Evolutionary conservation across 2,797 vertebrate species (phyloP), one percentile per base, ranked within the genome.

Genomic region (Furcifer pardalis): DNA sequence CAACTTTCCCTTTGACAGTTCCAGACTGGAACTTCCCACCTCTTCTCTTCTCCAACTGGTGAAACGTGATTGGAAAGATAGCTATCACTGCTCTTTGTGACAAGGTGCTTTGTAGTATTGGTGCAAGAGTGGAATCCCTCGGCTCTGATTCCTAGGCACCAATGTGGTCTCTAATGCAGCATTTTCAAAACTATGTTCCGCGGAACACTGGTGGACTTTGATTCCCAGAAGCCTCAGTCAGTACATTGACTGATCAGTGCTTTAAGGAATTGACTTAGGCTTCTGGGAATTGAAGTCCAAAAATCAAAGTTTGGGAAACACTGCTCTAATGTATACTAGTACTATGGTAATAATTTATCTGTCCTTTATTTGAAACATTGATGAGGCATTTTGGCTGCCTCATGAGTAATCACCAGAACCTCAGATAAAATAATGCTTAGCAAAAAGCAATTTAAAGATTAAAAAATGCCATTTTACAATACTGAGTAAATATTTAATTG

Each of bases 401-500:
- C 3, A 71, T 87, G n/a, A 25, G 87, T 82, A 79, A 40, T 79
- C 78, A 72, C 68, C 69, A 76, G n/a, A 79, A 4, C 27, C 25
- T 77, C 7, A 9, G 49, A 44, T 86, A 62, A 40, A 13, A 44
- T 80, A 91, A 27, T 63, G 62, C 12, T 71, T 76, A 30, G 12
- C 37, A 75, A 46, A 19, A 65, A 88, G 84, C 82, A 80, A 81
- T 73, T 66, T 65, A 60, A 27, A 79, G 76, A 17, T 88, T 88
- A 63, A 84, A 42, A 0, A 83, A 42, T 66, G 1, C 80, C 83
- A 4, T 9, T 79, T 10, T 74, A 5, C 5, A 7, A 17, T 81
- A 71, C 40, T 59, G 30, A 82, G 46, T 84, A 91, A 89, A 87
- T 90, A 78, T 84, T 92, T 89, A 17, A 2, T 52, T 88, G 68